Evolutionary conservation across 2,797 vertebrate genomes (phyloP).

Genomic region (Myotis myotis): DNA sequence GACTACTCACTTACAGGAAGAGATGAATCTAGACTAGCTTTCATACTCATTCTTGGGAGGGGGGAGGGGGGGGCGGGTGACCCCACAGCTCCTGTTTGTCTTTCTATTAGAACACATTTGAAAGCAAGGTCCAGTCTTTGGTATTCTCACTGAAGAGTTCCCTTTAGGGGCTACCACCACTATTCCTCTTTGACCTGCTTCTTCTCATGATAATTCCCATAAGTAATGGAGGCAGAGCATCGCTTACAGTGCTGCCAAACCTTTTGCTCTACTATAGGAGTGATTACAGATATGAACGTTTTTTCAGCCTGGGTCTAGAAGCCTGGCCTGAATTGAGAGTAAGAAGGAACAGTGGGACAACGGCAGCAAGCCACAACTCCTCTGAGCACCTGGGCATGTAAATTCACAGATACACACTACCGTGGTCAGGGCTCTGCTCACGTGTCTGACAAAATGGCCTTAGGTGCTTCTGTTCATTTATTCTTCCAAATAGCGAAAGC

Average conservation of each 20-base stretch:
- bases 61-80: neutral
- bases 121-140: neutral
- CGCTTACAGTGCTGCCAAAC: neutral
- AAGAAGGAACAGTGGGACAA: neutral
- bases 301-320: neutral
- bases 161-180: conserved; percentile 33
- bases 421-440: neutral
- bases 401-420: neutral
- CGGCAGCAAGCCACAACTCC: neutral
- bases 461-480: neutral
- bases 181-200: conserved; percentile 50
- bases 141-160: neutral
- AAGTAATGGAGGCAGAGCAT: neutral
- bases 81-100: neutral
- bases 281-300: neutral
- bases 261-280: neutral
- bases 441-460: neutral
- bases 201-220: neutral
- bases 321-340: neutral
- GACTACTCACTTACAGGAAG: conserved; percentile 29
- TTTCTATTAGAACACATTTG: neutral
- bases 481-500: neutral
- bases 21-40: conserved; percentile 9
- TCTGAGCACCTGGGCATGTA: neutral
- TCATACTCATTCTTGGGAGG: neutral